phyloP scores from a whole-genome alignment of 1,140 invertebrate genomes.

The Ridgeia piscesae region DNA sequence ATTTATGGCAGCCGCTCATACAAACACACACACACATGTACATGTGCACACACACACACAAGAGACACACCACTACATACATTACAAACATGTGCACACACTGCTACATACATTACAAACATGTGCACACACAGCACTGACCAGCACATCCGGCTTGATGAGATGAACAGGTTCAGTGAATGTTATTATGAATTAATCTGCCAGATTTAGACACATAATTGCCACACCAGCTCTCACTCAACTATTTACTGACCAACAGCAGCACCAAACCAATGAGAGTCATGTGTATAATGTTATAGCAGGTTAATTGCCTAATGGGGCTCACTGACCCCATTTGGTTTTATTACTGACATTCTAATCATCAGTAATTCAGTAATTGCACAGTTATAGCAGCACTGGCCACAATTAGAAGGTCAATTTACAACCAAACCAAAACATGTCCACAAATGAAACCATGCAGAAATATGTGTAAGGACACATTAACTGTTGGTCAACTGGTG shows the following conservation, averaged over 20 bases:
- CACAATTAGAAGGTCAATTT: not conserved
- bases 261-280: not conserved
- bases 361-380: not conserved
- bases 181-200: not conserved
- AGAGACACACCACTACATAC: too few species aligned
- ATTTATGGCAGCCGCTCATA: too few species aligned
- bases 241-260: not conserved
- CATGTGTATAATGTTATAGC: not conserved
- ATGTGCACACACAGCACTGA: too few species aligned
- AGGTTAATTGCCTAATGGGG: not conserved
- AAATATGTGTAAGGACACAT: not conserved
- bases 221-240: too few species aligned
- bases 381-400: not conserved
- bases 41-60: too few species aligned
- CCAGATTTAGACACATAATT: not conserved
- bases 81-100: too few species aligned
- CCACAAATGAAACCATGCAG: not conserved
- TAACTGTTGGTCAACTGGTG: not conserved
- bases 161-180: not conserved
- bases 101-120: too few species aligned
- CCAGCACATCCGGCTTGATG: not conserved
- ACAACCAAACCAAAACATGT: not conserved
- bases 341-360: conserved; percentile 1
- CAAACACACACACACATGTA: too few species aligned
- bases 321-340: not conserved